A percentile compares a stretch with the other conserved stretches of the same genome.
phyloP scores from a whole-genome alignment of 1,140 invertebrate genomes.

The Triops cancriformis region DNA sequence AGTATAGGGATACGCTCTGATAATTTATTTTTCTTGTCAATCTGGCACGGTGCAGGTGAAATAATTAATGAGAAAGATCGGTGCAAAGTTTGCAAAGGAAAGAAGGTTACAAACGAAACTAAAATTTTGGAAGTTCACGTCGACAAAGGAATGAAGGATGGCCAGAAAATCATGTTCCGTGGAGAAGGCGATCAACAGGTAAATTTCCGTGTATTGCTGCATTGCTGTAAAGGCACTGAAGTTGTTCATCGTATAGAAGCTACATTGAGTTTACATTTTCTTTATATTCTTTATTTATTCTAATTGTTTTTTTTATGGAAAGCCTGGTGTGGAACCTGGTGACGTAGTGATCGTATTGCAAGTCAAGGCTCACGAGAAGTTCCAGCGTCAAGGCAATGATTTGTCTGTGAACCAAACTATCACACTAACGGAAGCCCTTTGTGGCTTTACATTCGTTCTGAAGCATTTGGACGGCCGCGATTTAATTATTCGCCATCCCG shows the following conservation, averaged over 20 bases:
- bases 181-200: conserved; percentile 81
- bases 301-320: conserved; percentile 34
- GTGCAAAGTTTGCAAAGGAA: conserved; percentile 70
- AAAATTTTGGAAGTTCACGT: conserved; percentile 82
- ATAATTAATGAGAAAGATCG: conserved; percentile 69
- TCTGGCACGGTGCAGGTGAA: conserved; percentile 43
- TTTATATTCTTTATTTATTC: neutral
- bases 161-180: conserved; percentile 73
- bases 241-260: no score
- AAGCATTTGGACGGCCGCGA: conserved; percentile 73
- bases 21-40: conserved; percentile 24
- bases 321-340: conserved; percentile 69
- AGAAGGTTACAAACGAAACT: conserved; percentile 64
- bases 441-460: conserved; percentile 71
- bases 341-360: conserved; percentile 71
- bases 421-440: conserved; percentile 75
- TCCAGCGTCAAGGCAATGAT: conserved; percentile 65
- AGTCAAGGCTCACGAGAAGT: conserved; percentile 66
- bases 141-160: conserved; percentile 83
- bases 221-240: no score
- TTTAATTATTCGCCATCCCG: conserved; percentile 58
- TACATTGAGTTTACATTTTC: no score
- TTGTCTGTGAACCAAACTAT: conserved; percentile 65
- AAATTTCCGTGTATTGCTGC: no score
- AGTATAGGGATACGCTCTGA: neutral